These are phyloP conservation scores for Agapornis canus DNA, from an alignment of 2,797 vertebrate genomes.

Conservation along the genomic window DNA sequence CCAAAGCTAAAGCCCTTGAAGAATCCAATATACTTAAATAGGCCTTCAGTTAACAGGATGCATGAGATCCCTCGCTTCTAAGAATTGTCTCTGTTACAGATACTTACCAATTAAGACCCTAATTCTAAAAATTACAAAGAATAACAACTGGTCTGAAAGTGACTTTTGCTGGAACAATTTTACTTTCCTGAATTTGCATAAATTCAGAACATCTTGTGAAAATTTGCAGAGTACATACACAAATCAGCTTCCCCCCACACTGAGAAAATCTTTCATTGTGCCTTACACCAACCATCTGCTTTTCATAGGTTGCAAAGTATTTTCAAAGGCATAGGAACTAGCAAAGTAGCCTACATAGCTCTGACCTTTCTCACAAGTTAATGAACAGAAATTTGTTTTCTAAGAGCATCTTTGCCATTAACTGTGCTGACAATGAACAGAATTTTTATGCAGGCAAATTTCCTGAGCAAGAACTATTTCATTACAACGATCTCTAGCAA, in stretches of 20 bases:
- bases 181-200: neutral
- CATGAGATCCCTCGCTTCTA: neutral
- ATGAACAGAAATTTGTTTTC: neutral
- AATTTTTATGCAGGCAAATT: neutral
- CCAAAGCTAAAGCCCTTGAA: conserved; percentile 26
- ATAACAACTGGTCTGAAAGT: neutral
- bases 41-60: neutral
- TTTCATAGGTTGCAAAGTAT: neutral
- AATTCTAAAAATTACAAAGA: neutral
- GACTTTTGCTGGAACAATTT: neutral
- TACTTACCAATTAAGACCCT: neutral
- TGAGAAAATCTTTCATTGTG: neutral
- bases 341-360: neutral
- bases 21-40: neutral
- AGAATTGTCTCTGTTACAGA: neutral
- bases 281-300: neutral
- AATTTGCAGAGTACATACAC: neutral
- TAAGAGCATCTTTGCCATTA: neutral
- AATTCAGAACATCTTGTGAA: neutral
- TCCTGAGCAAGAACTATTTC: neutral
- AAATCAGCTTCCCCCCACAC: neutral
- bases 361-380: neutral
- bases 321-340: neutral
- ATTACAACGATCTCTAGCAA: neutral
- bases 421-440: neutral